These are phyloP conservation scores for Limanda limanda DNA, from an alignment of 2,113 vertebrate genomes.

Conservation along the genomic window DNA sequence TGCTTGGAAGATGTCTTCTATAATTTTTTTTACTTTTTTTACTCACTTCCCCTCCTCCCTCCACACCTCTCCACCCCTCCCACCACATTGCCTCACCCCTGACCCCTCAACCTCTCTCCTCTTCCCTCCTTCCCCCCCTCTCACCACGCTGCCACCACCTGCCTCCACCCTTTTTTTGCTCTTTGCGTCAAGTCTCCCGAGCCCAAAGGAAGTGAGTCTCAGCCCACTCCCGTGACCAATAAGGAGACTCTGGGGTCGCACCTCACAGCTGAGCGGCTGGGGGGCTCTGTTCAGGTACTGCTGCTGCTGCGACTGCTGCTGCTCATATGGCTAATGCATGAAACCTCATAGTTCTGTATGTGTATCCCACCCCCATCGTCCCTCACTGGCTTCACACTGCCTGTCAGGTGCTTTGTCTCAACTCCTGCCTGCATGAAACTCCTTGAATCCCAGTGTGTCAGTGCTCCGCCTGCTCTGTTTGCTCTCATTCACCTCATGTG, in stretches of 20 bases:
- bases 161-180: constrained; percentile 78
- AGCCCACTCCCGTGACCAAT: constrained; percentile 88
- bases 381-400: constrained; percentile 32
- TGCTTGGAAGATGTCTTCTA: constrained; percentile 82
- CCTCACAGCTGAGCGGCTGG: constrained; percentile 90
- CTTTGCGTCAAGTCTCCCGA: constrained; percentile 87
- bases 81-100: background rate
- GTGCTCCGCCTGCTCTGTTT: constrained; percentile 38
- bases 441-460: constrained; percentile 47
- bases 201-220: constrained; percentile 90
- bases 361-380: constrained; percentile 17
- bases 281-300: constrained; percentile 93
- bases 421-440: constrained; percentile 32
- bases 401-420: constrained; percentile 36
- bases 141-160: constrained; percentile 64
- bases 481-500: constrained; percentile 50
- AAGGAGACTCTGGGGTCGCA: constrained; percentile 90
- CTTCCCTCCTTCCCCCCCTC: constrained; percentile 27
- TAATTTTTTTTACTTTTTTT: constrained; percentile 77
- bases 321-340: constrained; percentile 72
- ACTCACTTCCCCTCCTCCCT: constrained; percentile 51
- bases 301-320: constrained; percentile 72
- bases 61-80: constrained; percentile 23
- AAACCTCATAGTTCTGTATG: constrained; percentile 51
- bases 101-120: constrained; percentile 51